Conservation (phyloP, 2,113 vertebrate genomes). For the Tautogolabrus adspersus region DNA sequence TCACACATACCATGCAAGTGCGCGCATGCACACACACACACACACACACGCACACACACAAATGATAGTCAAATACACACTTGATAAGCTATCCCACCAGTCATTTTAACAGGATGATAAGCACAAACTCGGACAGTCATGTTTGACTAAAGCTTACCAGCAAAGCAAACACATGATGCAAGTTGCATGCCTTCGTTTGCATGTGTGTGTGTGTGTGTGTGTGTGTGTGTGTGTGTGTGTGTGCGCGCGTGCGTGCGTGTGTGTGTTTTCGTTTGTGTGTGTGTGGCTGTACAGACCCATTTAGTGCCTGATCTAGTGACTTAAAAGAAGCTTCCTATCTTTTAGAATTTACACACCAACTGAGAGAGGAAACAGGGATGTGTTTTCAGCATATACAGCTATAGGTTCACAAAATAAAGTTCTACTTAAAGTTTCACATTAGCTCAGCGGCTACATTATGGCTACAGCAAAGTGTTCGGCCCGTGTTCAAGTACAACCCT, state of each 20-base stretch:
- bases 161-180: conserved; percentile 6
- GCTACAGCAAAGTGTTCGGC: no score
- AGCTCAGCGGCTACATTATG: no score
- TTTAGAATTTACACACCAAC: background rate
- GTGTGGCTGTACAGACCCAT: background rate
- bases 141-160: conserved; percentile 18
- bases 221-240: conserved; percentile 9
- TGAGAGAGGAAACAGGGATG: conserved; percentile 21
- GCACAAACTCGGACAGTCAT: conserved; percentile 7
- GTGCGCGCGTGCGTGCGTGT: no score
- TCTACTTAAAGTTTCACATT: no score
- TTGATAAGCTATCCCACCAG: background rate
- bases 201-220: conserved; percentile 5
- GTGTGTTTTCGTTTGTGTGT: background rate
- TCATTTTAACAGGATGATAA: conserved; percentile 26
- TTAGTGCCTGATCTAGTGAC: background rate
- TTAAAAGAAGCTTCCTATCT: conserved; percentile 10
- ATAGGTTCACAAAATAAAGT: no score
- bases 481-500: no score
- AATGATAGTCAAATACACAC: background rate
- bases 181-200: background rate
- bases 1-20: background rate
- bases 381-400: background rate
- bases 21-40: background rate
- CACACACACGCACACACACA: background rate